Evolutionary conservation across 2,113 vertebrate genomes (phyloP), one percentile per base, ranked within the genome.

Genomic region (Dendropsophus ebraccatus): DNA sequence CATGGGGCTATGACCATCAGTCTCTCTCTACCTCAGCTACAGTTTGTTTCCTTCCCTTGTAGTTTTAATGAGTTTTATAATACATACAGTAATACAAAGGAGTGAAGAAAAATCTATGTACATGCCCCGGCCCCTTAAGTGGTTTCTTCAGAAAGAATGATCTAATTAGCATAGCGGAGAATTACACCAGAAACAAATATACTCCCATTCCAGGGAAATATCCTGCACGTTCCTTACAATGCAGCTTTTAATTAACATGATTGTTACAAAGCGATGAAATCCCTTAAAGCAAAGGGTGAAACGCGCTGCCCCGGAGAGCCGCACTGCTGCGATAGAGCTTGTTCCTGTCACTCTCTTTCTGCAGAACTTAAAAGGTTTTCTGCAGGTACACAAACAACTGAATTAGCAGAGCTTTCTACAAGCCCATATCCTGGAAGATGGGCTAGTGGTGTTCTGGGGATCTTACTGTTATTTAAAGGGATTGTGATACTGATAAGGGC

Each of bases 231-330:
- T 56, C 58, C 76, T 37, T 56, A 58, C 76, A 79, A 58, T 58
- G 1, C 76, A 41, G 50, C 76, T 56, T 79, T 79, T 79, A 79
- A 79, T 79, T 79, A 79, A 79, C 76, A 79, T 56, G 76, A 56
- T 56, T 79, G 50, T 79, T 37, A 79, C 76, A 79, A 79, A 79
- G 76, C 52, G 16, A 37, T 79, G 76, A 56, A 79, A 58, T 79
- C 76, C 76, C 76, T 56, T 58, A 56, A 54, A 79, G 76, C 30
- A 11, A 23, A 58, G 76, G 75, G 76, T 41, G 76, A 58, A 35
- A 12, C 52, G 1, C 76, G 76, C 52, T 56, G 76, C 50, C 76
- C 76, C 1, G 52, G 32, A 79, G 76, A 37, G 76, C 76, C 32
- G 52, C 76, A 37, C 49, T 16, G 75, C 75, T 35, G 49, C 21